phyloP scores from a whole-genome alignment of 1,140 invertebrate species.

The Euglossa dilemma region DNA sequence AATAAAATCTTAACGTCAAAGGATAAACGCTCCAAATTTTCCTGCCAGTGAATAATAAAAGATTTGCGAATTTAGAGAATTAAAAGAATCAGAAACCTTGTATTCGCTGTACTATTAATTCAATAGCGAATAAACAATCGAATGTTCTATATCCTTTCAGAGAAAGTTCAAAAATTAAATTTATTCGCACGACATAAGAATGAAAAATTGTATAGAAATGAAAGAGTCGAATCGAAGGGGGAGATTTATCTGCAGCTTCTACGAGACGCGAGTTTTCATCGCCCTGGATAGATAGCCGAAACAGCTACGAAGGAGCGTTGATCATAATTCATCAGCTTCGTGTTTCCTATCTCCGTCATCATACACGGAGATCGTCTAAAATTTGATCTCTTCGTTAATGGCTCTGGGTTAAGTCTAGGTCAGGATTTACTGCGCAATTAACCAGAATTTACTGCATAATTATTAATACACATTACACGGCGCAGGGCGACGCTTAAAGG shows the following conservation, averaged over 20 bases:
- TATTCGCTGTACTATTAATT: too few species aligned
- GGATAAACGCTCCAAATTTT: too few species aligned
- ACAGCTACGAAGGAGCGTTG: neutral
- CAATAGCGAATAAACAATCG: too few species aligned
- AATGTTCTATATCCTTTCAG: too few species aligned
- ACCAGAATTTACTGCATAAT: slow-evolving; percentile 33
- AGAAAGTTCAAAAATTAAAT: too few species aligned
- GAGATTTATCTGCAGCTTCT: neutral
- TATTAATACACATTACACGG: slow-evolving; percentile 38
- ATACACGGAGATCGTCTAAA: slow-evolving; percentile 8
- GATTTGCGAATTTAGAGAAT: too few species aligned
- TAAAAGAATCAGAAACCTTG: too few species aligned
- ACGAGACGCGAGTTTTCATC: neutral
- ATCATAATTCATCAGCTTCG: slow-evolving; percentile 17
- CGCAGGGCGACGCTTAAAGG: neutral
- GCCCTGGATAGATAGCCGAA: neutral
- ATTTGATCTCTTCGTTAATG: slow-evolving; percentile 48
- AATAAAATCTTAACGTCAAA: too few species aligned
- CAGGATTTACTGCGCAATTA: slow-evolving; percentile 45
- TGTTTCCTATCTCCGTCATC: slow-evolving; percentile 3
- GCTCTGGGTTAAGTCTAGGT: neutral
- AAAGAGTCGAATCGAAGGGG: rapidly evolving
- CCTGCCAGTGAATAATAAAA: too few species aligned
- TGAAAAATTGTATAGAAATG: too few species aligned
- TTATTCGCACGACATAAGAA: too few species aligned